phyloP scores from a whole-genome alignment of 1,140 invertebrate genomes.

The Macrostomum lignano region DNA sequence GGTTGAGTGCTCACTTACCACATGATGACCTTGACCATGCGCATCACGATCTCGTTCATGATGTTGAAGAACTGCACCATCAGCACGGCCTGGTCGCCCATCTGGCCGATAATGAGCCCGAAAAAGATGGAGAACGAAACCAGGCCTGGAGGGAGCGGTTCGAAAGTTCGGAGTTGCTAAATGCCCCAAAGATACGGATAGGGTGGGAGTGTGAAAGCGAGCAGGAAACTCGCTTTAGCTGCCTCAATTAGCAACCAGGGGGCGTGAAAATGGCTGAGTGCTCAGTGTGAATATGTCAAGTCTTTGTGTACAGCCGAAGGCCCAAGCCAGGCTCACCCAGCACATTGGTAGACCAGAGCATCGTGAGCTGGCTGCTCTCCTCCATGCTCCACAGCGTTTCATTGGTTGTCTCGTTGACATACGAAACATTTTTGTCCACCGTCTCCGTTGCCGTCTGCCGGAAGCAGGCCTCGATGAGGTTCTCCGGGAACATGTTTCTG shows the following conservation, averaged over 20 bases:
- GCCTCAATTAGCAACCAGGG: too few species aligned
- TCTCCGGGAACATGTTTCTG: conserved; percentile 68
- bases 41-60: conserved; percentile 31
- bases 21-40: conserved; percentile 24
- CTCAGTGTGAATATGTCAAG: too few species aligned
- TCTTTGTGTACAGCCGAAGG: not conserved
- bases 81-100: conserved; percentile 21
- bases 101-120: conserved; percentile 30
- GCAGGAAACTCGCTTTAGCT: too few species aligned
- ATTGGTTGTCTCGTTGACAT: not conserved
- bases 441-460: conserved; percentile 17
- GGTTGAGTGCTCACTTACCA: too few species aligned
- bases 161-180: not conserved
- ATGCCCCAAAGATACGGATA: too few species aligned
- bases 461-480: conserved; percentile 49
- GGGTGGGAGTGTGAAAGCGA: too few species aligned
- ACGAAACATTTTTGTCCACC: conserved; percentile 3
- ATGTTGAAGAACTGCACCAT: conserved; percentile 30
- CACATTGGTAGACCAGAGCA: not conserved
- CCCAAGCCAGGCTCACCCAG: not conserved
- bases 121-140: conserved; percentile 31
- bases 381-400: not conserved
- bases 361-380: not conserved
- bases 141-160: conserved; percentile 18
- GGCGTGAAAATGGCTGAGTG: too few species aligned